phyloP scores from a whole-genome alignment of 2,888 invertebrate species.

The Thera obeliscata region DNA sequence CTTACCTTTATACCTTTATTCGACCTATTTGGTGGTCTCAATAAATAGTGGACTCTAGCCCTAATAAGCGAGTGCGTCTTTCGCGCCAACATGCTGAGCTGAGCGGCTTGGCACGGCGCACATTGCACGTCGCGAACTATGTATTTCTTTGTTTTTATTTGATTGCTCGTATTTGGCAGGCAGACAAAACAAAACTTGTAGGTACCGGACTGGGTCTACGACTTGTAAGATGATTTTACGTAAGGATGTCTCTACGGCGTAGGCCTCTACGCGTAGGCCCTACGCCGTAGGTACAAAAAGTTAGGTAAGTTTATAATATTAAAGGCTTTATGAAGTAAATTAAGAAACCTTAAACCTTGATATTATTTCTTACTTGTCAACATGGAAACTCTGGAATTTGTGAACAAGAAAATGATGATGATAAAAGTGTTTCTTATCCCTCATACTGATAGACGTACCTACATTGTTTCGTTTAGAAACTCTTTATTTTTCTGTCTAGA shows the following conservation, averaged over 20 bases:
- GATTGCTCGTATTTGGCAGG: not conserved
- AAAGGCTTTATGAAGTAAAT: too few relatives aligned
- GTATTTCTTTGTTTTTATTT: constrained; percentile 2
- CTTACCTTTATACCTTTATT: too few relatives aligned
- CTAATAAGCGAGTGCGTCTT: not conserved
- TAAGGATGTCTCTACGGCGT: constrained; percentile 11
- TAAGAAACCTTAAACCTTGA: too few relatives aligned
- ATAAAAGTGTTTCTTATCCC: too few relatives aligned
- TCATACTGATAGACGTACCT: too few relatives aligned
- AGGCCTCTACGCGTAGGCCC: constrained; percentile 8
- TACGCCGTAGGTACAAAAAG: constrained; percentile 2
- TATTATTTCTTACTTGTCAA: not conserved
- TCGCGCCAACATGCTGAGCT: not conserved
- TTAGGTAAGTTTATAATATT: too few relatives aligned
- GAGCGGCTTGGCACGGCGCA: not conserved
- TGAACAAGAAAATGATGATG: too few relatives aligned
- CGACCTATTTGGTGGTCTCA: too few relatives aligned
- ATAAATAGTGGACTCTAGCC: too few relatives aligned
- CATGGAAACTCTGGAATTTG: not conserved
- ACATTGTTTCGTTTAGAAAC: too few relatives aligned
- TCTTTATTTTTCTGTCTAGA: too few relatives aligned
- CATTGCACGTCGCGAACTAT: constrained; percentile 1
- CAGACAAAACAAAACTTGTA: not conserved
- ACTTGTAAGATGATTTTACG: constrained; percentile 25
- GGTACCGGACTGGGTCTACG: not conserved